A percentile compares a stretch with the other conserved stretches of the same genome.
Conservation (phyloP, 2,797 vertebrate genomes). For the Onychomys leucogaster region DNA sequence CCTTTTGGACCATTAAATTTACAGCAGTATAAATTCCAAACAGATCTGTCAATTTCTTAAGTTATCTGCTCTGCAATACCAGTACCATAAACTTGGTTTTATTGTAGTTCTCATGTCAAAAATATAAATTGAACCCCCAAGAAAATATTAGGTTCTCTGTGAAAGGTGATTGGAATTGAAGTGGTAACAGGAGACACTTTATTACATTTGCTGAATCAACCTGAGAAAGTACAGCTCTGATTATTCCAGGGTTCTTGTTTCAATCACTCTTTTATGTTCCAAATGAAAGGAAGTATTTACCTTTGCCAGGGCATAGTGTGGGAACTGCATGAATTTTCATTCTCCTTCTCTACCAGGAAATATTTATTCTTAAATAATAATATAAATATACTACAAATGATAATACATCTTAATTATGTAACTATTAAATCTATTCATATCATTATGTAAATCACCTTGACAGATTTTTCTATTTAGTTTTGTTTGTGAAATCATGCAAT, state of each 20-base stretch:
- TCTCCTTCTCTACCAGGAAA: background rate
- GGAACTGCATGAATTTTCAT: background rate
- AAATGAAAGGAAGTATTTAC: background rate
- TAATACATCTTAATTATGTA: background rate
- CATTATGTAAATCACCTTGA: background rate
- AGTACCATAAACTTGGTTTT: background rate
- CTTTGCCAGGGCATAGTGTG: background rate
- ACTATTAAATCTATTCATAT: background rate
- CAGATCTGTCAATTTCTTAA: background rate
- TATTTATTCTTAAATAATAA: background rate
- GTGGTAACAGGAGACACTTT: background rate
- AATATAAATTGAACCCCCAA: conserved; percentile 20
- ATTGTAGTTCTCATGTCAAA: conserved; percentile 13
- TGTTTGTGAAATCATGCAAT: background rate
- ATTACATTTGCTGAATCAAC: conserved; percentile 1
- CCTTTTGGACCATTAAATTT: background rate
- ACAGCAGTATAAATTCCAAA: background rate
- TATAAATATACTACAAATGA: background rate
- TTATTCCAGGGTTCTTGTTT: background rate
- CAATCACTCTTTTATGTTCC: background rate
- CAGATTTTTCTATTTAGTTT: background rate
- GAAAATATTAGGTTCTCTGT: conserved; percentile 23
- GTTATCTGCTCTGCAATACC: background rate
- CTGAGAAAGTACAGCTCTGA: background rate
- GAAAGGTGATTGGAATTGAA: background rate